A percentile compares a stretch with the other conserved stretches of the same genome.
phyloP scores from a whole-genome alignment of 2,888 invertebrate genomes.

The Quadriops clusia region DNA sequence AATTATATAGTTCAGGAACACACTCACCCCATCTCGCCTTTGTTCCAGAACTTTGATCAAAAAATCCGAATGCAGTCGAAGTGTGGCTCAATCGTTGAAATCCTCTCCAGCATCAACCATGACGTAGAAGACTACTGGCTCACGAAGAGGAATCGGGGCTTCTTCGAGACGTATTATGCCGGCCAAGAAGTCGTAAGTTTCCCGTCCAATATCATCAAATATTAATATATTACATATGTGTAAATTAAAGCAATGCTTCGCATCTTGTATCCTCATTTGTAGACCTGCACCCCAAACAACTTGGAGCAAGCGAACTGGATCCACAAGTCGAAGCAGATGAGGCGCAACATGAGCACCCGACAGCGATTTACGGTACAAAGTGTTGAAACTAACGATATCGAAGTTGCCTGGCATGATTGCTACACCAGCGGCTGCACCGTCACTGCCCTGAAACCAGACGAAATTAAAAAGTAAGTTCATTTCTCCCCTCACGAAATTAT shows the following conservation, averaged over 20 bases:
- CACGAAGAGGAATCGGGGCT: conserved; percentile 26
- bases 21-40: no score
- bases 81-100: conserved; percentile 33
- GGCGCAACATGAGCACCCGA: conserved; percentile 32
- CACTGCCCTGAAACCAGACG: conserved; percentile 63
- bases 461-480: conserved; percentile 48
- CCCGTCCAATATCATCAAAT: conserved; percentile 1
- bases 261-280: conserved; percentile 20
- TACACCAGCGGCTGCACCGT: conserved; percentile 48
- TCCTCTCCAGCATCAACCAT: conserved; percentile 31
- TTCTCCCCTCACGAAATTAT: neutral
- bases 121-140: conserved; percentile 33
- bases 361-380: conserved; percentile 65
- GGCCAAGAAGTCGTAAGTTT: conserved; percentile 34
- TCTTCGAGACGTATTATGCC: conserved; percentile 30
- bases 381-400: conserved; percentile 67
- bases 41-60: conserved; percentile 34
- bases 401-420: conserved; percentile 68
- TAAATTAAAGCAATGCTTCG: conserved; percentile 1
- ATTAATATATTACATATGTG: neutral
- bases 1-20: no score
- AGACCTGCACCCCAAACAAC: conserved; percentile 42
- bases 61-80: conserved; percentile 32
- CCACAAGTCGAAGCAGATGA: conserved; percentile 62
- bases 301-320: conserved; percentile 74